phyloP scores from a whole-genome alignment of 2,797 vertebrate species.

The Ispidina lecontei region DNA sequence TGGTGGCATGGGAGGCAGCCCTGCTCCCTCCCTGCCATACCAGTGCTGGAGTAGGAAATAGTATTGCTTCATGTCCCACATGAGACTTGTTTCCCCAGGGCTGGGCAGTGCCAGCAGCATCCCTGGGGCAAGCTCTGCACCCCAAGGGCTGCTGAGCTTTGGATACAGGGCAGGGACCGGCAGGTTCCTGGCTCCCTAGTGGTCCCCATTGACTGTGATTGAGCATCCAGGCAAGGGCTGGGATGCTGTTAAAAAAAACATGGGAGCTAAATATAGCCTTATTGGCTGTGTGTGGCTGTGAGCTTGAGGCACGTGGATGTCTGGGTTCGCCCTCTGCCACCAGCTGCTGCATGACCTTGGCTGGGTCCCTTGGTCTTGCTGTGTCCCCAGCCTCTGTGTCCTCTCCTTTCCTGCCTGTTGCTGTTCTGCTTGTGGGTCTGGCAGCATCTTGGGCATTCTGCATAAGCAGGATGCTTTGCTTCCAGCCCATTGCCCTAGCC shows the following conservation, averaged over 20 bases:
- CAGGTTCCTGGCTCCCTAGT: rapidly evolving
- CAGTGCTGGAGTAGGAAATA: not conserved
- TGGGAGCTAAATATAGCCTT: not conserved
- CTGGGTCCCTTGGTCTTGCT: not conserved
- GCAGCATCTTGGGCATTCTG: not conserved
- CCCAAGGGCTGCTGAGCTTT: not conserved
- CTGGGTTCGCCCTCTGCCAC: not conserved
- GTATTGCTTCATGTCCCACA: rapidly evolving
- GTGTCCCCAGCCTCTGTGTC: not conserved
- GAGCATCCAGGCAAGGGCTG: not conserved
- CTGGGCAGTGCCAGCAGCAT: not conserved
- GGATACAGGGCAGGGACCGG: not conserved
- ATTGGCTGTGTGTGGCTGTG: not conserved
- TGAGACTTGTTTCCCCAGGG: not conserved
- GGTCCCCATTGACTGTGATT: not conserved
- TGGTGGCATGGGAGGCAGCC: not conserved
- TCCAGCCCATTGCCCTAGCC: rapidly evolving
- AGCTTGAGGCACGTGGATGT: rapidly evolving
- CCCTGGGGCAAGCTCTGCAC: rapidly evolving
- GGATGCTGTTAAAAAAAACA: not conserved
- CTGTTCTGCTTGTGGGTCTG: not conserved
- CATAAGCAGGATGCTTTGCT: not conserved
- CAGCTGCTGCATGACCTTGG: not conserved
- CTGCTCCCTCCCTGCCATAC: not conserved
- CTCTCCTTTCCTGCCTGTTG: not conserved